Evolutionary conservation across 2,888 invertebrate species (phyloP).

Genomic region (Catocala fraxini): DNA sequence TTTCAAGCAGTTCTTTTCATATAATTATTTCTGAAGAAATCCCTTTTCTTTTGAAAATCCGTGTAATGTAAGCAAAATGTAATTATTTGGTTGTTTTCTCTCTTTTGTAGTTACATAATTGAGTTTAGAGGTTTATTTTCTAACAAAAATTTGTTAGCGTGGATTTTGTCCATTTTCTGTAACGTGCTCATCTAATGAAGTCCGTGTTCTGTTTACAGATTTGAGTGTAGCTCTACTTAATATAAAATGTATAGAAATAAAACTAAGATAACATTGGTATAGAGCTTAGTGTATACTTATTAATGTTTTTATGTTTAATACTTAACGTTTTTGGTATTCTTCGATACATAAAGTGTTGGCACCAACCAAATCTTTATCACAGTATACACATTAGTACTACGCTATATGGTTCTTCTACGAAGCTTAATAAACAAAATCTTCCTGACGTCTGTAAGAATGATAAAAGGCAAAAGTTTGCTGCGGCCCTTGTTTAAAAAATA

Average conservation of each 20-base stretch:
- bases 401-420: background rate
- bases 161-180: constrained; percentile 11
- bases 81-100: constrained; percentile 8
- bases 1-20: background rate
- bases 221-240: background rate
- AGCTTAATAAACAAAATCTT: constrained; percentile 2
- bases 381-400: too few relatives aligned
- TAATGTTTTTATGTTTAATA: too few relatives aligned
- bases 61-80: background rate
- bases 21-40: background rate
- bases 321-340: too few relatives aligned
- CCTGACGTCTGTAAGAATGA: background rate
- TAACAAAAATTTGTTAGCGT: constrained; percentile 3
- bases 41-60: background rate
- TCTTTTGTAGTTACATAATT: constrained; percentile 1
- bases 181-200: constrained; percentile 11
- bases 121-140: background rate
- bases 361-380: too few relatives aligned
- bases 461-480: constrained; percentile 1
- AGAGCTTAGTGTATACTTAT: too few relatives aligned
- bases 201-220: constrained; percentile 11
- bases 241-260: constrained; percentile 5
- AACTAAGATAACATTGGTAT: too few relatives aligned
- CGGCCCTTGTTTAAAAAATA: background rate
- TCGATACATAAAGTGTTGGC: too few relatives aligned